Base-by-base conservation (phyloP, 2,113 vertebrate species). In the Poecilia latipinna region DNA sequence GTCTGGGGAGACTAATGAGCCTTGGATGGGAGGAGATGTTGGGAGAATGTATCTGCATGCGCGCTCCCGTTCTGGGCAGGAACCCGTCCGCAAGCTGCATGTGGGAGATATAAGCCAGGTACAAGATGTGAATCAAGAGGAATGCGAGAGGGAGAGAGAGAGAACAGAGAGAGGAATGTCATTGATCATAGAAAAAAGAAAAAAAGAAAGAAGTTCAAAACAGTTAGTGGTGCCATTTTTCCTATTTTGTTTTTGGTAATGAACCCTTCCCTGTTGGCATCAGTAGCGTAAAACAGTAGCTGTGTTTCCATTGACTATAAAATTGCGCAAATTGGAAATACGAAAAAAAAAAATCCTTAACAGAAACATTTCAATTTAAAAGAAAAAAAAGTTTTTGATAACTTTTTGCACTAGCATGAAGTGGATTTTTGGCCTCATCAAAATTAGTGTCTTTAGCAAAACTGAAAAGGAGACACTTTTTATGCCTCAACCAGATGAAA, bases 51-150 rank as follows among this genome's bases (percentile, higher is more conserved):
- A 93, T 92, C 93, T 89, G 86, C 87, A 35, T 89, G 86, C 87
- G 32, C 79, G 92, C 92, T 94, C 88, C 88, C 85, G 91, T 92
- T 93, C 86, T 78, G 82, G 90, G 83, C 84, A 79, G 78, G 83
- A 89, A 91, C 89, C 39, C 89, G 78, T 92, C 90, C 86, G 65
- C 88, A 82, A 79, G 84, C 91, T 88, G 91, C 93, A 94, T 94
- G 93, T 94, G 93, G 94, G 92, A 93, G 93, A 95, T 90, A 94
- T 92, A 95, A 94, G 90, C 90, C 93, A 93, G 94, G 93, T 94
- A 94, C 91, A 91, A 89, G 54, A 72, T 90, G 90, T 86, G 91
- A 80, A 91, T 88, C 73, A 90, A 84, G 87, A 89, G 91, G 93
- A 94, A 95, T 94, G 92, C 72, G 82, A 77, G 72, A 69, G 67